Evolutionary conservation across 2,113 vertebrate genomes (phyloP), one percentile per base, ranked within the genome.

Genomic region (Syngnathus scovelli): DNA sequence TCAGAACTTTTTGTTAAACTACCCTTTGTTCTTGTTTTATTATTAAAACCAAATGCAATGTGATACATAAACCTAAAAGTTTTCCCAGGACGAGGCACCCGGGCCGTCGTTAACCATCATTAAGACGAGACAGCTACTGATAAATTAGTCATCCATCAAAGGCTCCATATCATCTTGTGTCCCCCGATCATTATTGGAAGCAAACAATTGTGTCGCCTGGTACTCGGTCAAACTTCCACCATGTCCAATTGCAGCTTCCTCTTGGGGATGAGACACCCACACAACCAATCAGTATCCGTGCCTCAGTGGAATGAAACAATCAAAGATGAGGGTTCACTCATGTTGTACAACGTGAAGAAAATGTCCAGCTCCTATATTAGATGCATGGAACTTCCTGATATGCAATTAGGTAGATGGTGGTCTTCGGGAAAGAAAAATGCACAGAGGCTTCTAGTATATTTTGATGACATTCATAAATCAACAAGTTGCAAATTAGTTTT

Each of bases 101-200:
- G 63, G 75, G 71, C 38, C 77, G 80, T 87, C 83, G 75, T 89
- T 88, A 85, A 84, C 80, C 79, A 87, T 88, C 74, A 55, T 90
- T 88, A 85, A 78, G 77, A 73, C 76, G 64, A 68, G 86, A 87
- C 80, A 85, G 83, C 80, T 67, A 68, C 78, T 90, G 89, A 91
- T 89, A 85, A 87, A 90, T 89, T 68, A 90, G 79, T 80, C 83
- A 84, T 85, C 82, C 81, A 87, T 90, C 87, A 87, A 86, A 88
- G 82, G 77, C 63, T 74, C 41, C 69, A 70, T 81, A 86, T 91
- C 83, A 87, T 87, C 79, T 66, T 70, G 59, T 79, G 77, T 76
- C 75, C 66, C 68, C 79, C 70, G 75, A 83, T 84, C 78, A 74
- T 87, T 85, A 82, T 64, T 77, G 70, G 71, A 80, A 71, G 83